phyloP scores from a whole-genome alignment of 2,113 vertebrate genomes.

The Pluvialis apricaria region DNA sequence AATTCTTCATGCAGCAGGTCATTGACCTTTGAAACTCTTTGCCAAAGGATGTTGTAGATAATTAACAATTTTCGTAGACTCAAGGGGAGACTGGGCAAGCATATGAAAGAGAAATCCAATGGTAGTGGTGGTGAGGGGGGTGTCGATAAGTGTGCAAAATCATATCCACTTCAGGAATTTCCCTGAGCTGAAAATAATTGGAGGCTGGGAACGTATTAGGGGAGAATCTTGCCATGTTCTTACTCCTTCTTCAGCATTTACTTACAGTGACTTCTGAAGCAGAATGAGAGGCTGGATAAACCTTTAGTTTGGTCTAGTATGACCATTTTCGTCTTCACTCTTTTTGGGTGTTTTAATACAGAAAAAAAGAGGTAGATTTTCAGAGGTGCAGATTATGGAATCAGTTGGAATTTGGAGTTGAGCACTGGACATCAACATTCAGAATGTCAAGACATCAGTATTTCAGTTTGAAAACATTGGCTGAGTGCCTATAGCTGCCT shows the following conservation, averaged over 20 bases:
- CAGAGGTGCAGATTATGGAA: background rate
- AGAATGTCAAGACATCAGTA: background rate
- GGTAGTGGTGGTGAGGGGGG: background rate
- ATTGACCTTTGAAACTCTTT: background rate
- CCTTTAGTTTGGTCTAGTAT: background rate
- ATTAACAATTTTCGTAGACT: background rate
- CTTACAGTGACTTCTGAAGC: background rate
- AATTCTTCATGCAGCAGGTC: background rate
- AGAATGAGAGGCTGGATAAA: background rate
- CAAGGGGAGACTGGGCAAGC: background rate
- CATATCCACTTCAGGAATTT: background rate
- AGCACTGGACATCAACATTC: background rate
- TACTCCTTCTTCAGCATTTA: background rate
- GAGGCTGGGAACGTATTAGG: background rate
- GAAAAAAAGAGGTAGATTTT: background rate
- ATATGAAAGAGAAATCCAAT: background rate
- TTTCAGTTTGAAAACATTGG: background rate
- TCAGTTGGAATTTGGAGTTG: background rate
- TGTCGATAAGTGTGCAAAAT: background rate
- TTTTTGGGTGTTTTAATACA: background rate
- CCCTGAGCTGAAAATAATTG: background rate
- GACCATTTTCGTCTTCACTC: background rate
- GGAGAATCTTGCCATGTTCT: background rate
- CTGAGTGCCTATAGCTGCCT: background rate
- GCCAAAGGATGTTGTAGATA: background rate